phyloP scores from a whole-genome alignment of 2,888 invertebrate species.

The Erebia ligea region DNA sequence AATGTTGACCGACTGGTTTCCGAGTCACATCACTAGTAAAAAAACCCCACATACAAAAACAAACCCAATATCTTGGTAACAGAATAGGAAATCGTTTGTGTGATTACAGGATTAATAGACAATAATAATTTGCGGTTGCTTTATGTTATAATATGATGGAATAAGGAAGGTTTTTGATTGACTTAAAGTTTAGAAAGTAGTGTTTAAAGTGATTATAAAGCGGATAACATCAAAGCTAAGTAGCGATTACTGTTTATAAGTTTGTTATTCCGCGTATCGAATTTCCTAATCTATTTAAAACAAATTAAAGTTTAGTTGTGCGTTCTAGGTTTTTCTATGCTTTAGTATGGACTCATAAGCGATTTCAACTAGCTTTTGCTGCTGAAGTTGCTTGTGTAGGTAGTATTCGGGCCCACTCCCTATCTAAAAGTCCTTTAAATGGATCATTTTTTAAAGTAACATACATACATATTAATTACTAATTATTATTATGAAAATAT shows the following conservation, averaged over 20 bases:
- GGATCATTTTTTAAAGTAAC: too few relatives aligned
- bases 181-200: background rate
- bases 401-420: too few relatives aligned
- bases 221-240: conserved; percentile 29
- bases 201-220: conserved; percentile 28
- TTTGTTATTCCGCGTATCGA: conserved; percentile 18
- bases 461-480: too few relatives aligned
- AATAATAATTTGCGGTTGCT: background rate
- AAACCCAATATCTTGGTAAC: background rate
- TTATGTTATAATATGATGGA: background rate
- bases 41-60: conserved; percentile 15
- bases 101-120: background rate
- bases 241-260: conserved; percentile 21
- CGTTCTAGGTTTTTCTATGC: background rate
- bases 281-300: conserved; percentile 22
- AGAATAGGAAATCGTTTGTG: background rate
- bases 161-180: conserved; percentile 10
- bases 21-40: conserved; percentile 26
- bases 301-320: background rate
- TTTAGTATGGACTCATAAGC: background rate
- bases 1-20: conserved; percentile 54
- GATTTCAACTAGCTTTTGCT: background rate
- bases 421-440: too few relatives aligned
- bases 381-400: background rate
- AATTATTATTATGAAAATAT: too few relatives aligned